Percentiles rank a stretch among this genome's conserved stretches.
phyloP scores from a whole-genome alignment of 1,140 invertebrate species.

The Cherax quadricarinatus region DNA sequence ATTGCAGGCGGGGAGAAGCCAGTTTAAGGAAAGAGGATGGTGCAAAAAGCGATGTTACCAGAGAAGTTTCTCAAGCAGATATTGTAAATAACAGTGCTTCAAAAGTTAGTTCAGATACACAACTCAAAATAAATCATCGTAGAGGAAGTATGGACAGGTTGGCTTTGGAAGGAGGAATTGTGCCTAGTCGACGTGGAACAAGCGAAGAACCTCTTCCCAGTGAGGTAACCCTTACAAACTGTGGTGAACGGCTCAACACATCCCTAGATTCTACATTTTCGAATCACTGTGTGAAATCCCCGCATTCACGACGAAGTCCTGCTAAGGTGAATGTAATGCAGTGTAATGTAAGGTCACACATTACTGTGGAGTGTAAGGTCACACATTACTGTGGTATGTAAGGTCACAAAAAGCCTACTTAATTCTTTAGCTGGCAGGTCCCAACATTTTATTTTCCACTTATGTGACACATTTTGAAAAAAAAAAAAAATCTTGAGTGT shows the following conservation, averaged over 20 bases:
- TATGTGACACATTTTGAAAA: no score
- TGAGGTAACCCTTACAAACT: conserved; percentile 6
- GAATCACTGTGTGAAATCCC: conserved; percentile 48
- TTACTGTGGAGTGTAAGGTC: no score
- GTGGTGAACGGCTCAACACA: conserved; percentile 34
- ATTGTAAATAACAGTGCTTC: conserved; percentile 24
- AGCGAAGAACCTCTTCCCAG: conserved; percentile 11
- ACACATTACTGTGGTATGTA: no score
- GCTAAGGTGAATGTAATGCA: conserved; percentile 36
- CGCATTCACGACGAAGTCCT: conserved; percentile 47
- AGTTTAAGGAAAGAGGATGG: conserved; percentile 35
- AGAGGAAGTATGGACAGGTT: conserved; percentile 39
- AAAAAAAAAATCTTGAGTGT: no score
- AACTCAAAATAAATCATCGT: conserved; percentile 13
- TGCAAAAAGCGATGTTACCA: conserved; percentile 11
- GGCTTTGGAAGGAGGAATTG: conserved; percentile 18
- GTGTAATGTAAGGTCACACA: neutral
- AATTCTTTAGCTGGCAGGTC: no score
- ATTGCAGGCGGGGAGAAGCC: conserved; percentile 17
- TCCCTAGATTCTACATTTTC: conserved; percentile 29
- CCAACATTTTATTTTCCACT: no score
- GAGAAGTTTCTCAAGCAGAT: conserved; percentile 8
- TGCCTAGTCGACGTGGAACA: conserved; percentile 10
- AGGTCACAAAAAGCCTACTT: no score
- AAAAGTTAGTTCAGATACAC: conserved; percentile 11